phyloP scores from a whole-genome alignment of 2,888 invertebrate species.

The Leptura quadrifasciata region DNA sequence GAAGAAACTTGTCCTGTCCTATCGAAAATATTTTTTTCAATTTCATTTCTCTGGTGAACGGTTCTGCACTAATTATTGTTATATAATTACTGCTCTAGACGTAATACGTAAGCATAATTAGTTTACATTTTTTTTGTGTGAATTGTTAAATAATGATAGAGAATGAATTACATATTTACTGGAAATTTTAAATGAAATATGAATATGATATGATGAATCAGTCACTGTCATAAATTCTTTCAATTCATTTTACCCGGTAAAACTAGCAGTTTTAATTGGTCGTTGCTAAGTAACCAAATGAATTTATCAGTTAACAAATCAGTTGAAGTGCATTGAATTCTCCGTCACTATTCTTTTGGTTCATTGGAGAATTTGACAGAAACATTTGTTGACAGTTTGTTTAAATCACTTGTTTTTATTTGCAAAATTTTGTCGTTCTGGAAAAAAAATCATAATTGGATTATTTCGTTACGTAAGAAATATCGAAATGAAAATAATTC shows the following conservation, averaged over 20 bases:
- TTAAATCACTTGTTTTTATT: constrained; percentile 27
- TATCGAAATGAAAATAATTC: neutral
- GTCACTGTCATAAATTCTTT: constrained; percentile 6
- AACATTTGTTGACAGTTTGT: neutral
- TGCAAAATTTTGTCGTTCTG: neutral
- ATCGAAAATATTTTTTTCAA: constrained; percentile 2
- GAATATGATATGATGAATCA: neutral
- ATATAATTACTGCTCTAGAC: neutral
- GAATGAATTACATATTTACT: neutral
- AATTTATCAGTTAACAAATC: neutral
- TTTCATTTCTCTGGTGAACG: neutral
- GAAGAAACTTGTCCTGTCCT: constrained; percentile 1
- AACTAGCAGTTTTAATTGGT: neutral
- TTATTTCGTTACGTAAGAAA: neutral
- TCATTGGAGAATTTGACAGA: neutral
- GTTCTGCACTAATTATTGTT: neutral
- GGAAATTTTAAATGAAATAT: neutral
- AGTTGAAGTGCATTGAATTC: too few relatives aligned
- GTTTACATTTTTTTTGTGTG: constrained; percentile 1
- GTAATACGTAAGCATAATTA: constrained; percentile 18
- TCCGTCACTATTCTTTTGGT: too few relatives aligned
- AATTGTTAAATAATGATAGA: neutral
- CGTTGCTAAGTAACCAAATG: neutral
- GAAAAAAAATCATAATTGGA: neutral
- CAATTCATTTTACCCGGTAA: neutral